Percentiles rank a stretch among this genome's conserved stretches.
These are phyloP conservation scores for Zygothrica quintamaculata DNA, from an alignment of 2,888 invertebrate species.

Conservation along the genomic window DNA sequence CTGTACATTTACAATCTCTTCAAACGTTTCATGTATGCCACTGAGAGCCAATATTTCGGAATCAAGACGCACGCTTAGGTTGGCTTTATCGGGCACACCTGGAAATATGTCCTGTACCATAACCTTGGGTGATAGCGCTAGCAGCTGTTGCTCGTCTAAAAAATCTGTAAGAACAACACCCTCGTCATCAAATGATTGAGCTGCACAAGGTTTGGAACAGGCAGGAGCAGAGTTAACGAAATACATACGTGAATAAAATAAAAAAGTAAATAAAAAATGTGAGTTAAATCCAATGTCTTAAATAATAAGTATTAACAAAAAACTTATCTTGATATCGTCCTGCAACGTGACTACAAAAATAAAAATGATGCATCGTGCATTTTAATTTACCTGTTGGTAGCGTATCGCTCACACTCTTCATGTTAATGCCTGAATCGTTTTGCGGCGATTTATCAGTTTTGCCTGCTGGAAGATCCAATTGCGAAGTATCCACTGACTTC, in stretches of 20 bases:
- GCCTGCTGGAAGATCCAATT: not conserved
- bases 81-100: constrained; percentile 64
- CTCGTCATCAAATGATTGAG: constrained; percentile 79
- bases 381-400: constrained; percentile 59
- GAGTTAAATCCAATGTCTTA: constrained; percentile 49
- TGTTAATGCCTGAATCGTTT: constrained; percentile 53
- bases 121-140: constrained; percentile 75
- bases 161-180: constrained; percentile 82
- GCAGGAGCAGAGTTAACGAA: constrained; percentile 44
- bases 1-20: constrained; percentile 42
- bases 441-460: constrained; percentile 22
- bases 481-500: not conserved
- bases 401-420: constrained; percentile 40
- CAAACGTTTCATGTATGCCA: constrained; percentile 25
- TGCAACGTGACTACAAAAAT: constrained; percentile 4
- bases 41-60: constrained; percentile 61
- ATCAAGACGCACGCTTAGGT: constrained; percentile 72
- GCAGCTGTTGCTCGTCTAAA: constrained; percentile 74
- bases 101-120: constrained; percentile 74
- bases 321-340: constrained; percentile 43
- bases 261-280: constrained; percentile 49
- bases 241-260: constrained; percentile 54
- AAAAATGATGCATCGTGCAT: constrained; percentile 5
- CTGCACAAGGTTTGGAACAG: constrained; percentile 48
- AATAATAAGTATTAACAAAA: constrained; percentile 63